Base-by-base conservation (phyloP, 2,888 invertebrate genomes). In the Sarcophaga variegata region DNA sequence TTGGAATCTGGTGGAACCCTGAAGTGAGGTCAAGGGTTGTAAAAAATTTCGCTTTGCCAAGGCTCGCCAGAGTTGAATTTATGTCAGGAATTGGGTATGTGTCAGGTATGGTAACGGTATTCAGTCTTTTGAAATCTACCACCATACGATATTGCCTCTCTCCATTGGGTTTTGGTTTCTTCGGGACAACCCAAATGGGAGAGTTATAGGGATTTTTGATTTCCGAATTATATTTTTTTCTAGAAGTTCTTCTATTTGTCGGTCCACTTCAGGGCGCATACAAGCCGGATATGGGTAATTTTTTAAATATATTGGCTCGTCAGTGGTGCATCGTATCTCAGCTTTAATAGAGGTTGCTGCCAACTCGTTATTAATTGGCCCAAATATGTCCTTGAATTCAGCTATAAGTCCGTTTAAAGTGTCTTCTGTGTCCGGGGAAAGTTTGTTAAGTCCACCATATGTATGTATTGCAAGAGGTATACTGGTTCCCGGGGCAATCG, bases 221-320 rank as follows among this genome's bases (percentile, higher is more conserved):
- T 6, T 6, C 60, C 60, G 60, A 60, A 60, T 60, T 60, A 60
- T 60, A n/a, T 60, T 60, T 12, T 60, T 60, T 5, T 60, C 60
- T 60, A 60, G 17, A 60, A 60, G 60, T 60, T 60, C 17, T 14
- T 60, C 12, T 60, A 60, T 60, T 60, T 60, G 60, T 60, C n/a
- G 8, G 60, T 60, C 60, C 60, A 60, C 60, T 14, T 60, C 60
- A 60, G 60, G 12, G 14, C 60, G 60, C 60, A 60, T 60, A 60
- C 60, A 60, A 14, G 60, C 60, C 10, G 60, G 60, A 60, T 60
- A 60, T 10, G 60, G 60, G n/a, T 60, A 60, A 60, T 63, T 89
- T 88, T 89, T 92, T 92, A 90, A 82, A 69, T 89, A 90, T 4
- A 92, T 89, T 0, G 92, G 92, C 6, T 86, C 84, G 12, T 89